phyloP scores from a whole-genome alignment of 2,797 vertebrate species.

The Botia kubotai region DNA sequence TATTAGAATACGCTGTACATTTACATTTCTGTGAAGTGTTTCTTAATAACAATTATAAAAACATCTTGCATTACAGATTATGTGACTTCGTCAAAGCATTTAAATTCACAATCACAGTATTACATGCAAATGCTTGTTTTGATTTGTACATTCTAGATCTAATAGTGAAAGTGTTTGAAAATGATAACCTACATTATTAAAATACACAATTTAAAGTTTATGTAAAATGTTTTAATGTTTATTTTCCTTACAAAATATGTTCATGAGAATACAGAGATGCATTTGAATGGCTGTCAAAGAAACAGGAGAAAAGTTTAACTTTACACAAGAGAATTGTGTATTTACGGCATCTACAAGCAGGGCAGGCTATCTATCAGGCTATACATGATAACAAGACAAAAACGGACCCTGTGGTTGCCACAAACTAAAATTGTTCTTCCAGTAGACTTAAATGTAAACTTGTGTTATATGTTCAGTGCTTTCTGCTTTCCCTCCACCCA shows the following conservation, averaged over 20 bases:
- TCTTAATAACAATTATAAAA: conserved; percentile 30
- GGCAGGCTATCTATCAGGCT: background rate
- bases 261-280: background rate
- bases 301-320: background rate
- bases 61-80: conserved; percentile 1
- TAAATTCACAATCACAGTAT: background rate
- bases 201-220: background rate
- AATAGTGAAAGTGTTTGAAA: too few relatives aligned
- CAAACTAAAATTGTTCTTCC: background rate
- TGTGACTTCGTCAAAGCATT: background rate
- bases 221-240: too few relatives aligned
- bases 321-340: background rate
- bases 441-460: background rate
- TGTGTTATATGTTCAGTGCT: conserved; percentile 51
- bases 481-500: conserved; percentile 89
- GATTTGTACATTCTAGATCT: conserved; percentile 7
- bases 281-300: background rate
- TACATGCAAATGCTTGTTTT: conserved; percentile 5
- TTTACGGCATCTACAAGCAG: background rate
- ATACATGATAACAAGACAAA: background rate
- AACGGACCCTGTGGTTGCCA: background rate
- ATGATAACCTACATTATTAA: background rate
- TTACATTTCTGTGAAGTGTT: background rate
- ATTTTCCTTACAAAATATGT: background rate
- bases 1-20: background rate